Percentiles rank a stretch among this genome's conserved stretches.
Evolutionary conservation across 2,113 vertebrate species (phyloP).

Genomic region (Perognathus longimembris): DNA sequence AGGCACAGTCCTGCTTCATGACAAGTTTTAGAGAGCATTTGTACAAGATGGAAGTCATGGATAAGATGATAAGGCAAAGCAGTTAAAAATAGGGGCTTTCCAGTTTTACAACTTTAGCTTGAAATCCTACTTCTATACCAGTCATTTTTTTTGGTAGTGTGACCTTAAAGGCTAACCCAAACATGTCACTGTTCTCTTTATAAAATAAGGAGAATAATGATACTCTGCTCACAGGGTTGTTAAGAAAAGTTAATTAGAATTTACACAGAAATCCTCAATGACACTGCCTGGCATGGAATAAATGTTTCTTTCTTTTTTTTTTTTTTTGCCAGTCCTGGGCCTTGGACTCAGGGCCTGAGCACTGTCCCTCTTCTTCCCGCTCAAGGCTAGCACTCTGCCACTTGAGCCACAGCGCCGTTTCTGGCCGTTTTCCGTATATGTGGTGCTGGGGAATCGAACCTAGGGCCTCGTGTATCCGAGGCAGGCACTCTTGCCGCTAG

Average conservation of each 20-base stretch:
- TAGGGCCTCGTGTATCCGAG: too few species aligned
- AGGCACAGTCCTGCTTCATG: background rate
- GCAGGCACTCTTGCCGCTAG: too few species aligned
- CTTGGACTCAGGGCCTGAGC: too few species aligned
- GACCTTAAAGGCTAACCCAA: background rate
- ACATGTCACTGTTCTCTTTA: background rate
- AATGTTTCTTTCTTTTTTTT: too few species aligned
- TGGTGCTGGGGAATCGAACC: too few species aligned
- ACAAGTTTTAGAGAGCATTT: slow-evolving; percentile 16
- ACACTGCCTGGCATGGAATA: background rate
- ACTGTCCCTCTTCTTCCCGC: too few species aligned
- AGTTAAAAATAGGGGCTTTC: background rate
- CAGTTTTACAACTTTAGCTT: background rate
- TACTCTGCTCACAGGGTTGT: background rate
- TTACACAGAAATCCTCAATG: background rate
- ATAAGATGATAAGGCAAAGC: background rate
- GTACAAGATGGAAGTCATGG: background rate
- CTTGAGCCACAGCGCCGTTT: too few species aligned
- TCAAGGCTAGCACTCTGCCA: too few species aligned
- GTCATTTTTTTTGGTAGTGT: slow-evolving; percentile 15
- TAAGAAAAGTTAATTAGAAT: slow-evolving; percentile 35
- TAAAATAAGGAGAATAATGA: slow-evolving; percentile 23
- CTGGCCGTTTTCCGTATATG: too few species aligned
- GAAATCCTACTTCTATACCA: slow-evolving; percentile 50
- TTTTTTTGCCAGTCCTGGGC: too few species aligned